Conservation (phyloP, 1,140 invertebrate genomes). For the Archivesica marissinica region DNA sequence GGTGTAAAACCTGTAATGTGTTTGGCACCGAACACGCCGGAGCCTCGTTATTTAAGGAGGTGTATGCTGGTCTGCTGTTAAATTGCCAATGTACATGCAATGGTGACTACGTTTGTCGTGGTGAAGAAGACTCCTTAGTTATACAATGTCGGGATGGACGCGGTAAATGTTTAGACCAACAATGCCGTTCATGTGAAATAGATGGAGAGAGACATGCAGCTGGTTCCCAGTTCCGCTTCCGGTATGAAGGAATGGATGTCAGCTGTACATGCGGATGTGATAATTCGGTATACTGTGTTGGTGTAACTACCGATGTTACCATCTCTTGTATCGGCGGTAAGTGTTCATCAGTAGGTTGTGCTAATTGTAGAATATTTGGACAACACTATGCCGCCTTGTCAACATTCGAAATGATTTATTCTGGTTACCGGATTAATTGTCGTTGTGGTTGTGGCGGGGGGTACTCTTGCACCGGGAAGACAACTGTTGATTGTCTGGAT, state of each 20-base stretch:
- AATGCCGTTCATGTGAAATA: conserved; percentile 21
- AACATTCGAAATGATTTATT: conserved; percentile 39
- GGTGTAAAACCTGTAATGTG: conserved; percentile 36
- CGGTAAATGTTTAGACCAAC: conserved; percentile 17
- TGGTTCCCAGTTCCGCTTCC: not conserved
- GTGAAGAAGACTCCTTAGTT: not conserved
- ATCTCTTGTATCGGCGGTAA: conserved; percentile 40
- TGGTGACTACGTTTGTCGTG: conserved; percentile 29
- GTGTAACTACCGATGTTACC: not conserved
- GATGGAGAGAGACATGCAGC: conserved; percentile 8
- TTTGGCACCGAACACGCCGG: conserved; percentile 30
- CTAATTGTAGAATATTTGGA: conserved; percentile 55
- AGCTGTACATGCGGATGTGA: conserved; percentile 54
- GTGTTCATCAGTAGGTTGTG: conserved; percentile 41
- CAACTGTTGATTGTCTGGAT: not conserved
- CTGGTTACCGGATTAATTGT: conserved; percentile 21
- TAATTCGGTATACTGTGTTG: conserved; percentile 33
- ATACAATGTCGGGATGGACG: conserved; percentile 38
- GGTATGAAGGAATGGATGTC: conserved; percentile 31
- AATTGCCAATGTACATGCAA: conserved; percentile 43
- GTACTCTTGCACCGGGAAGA: conserved; percentile 28
- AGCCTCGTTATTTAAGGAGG: conserved; percentile 22
- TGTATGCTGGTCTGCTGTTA: conserved; percentile 33
- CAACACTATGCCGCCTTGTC: conserved; percentile 4
- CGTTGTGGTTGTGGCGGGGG: conserved; percentile 35